Evolutionary conservation across 2,113 vertebrate species (phyloP).

Genomic region (Tamias sibiricus): DNA sequence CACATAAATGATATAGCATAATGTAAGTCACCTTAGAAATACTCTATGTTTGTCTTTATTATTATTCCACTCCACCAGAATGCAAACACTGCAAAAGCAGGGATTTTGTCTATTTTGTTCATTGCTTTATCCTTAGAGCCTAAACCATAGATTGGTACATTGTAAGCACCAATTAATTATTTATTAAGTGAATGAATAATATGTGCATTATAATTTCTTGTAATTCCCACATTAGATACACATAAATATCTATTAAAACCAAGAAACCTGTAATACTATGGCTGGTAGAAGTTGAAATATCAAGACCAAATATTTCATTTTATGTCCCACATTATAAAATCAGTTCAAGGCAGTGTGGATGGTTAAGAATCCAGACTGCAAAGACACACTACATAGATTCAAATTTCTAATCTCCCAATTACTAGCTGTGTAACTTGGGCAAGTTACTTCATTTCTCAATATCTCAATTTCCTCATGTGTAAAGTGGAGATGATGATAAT

Average conservation of each 20-base stretch:
- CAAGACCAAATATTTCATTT: slow-evolving; percentile 1
- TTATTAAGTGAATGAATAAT: neutral
- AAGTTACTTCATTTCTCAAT: neutral
- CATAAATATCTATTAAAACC: neutral
- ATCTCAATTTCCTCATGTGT: neutral
- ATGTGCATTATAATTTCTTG: neutral
- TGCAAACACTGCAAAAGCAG: neutral
- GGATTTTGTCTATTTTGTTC: neutral
- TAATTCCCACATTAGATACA: neutral
- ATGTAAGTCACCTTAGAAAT: neutral
- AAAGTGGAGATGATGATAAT: neutral
- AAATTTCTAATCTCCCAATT: neutral
- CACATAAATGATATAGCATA: neutral
- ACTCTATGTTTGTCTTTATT: neutral
- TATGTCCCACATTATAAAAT: neutral
- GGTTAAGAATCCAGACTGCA: neutral
- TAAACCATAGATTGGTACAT: neutral
- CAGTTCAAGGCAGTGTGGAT: neutral
- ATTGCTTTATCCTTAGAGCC: neutral
- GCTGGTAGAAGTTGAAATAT: neutral
- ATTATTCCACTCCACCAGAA: neutral
- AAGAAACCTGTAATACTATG: neutral
- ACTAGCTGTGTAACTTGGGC: neutral
- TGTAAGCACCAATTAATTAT: slow-evolving; percentile 3
- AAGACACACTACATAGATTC: neutral